Evolutionary conservation across 2,888 invertebrate genomes (phyloP).

Genomic region (Diaperis boleti): DNA sequence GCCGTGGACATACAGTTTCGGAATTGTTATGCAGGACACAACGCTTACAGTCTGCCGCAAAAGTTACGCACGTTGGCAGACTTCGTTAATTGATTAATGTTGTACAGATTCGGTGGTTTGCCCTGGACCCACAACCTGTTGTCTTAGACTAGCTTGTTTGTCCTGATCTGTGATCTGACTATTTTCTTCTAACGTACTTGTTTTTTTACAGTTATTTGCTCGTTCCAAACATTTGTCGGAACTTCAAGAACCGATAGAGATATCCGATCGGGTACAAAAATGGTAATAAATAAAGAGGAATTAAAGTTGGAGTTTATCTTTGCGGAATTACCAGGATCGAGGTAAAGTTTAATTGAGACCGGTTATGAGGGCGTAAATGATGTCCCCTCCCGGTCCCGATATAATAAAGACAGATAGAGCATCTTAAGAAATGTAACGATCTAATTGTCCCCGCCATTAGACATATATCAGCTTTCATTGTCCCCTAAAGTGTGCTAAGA

Average conservation of each 20-base stretch:
- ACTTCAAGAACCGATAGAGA: too few relatives aligned
- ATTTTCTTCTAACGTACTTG: too few relatives aligned
- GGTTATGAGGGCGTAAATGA: conserved; percentile 15
- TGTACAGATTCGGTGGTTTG: too few relatives aligned
- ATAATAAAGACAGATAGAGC: conserved; percentile 18
- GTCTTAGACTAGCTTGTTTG: too few relatives aligned
- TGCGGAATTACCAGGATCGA: neutral
- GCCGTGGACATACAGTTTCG: conserved; percentile 7
- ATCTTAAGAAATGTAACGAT: conserved; percentile 22
- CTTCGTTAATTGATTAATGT: conserved; percentile 17
- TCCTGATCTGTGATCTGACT: too few relatives aligned
- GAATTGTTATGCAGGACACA: conserved; percentile 3
- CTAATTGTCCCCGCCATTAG: conserved; percentile 8
- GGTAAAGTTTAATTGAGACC: neutral
- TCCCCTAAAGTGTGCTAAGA: conserved; percentile 6
- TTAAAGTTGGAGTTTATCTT: neutral
- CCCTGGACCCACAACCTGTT: too few relatives aligned
- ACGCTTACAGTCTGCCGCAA: conserved; percentile 8
- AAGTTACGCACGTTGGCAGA: conserved; percentile 10
- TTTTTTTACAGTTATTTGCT: too few relatives aligned
- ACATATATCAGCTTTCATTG: conserved; percentile 14
- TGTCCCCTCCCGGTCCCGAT: conserved; percentile 3
- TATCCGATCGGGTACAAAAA: neutral
- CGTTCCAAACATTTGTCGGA: too few relatives aligned
- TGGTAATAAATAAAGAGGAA: neutral